Conservation (phyloP, 64 coral and sea anemone genomes). For the Platygyra sinensis region DNA sequence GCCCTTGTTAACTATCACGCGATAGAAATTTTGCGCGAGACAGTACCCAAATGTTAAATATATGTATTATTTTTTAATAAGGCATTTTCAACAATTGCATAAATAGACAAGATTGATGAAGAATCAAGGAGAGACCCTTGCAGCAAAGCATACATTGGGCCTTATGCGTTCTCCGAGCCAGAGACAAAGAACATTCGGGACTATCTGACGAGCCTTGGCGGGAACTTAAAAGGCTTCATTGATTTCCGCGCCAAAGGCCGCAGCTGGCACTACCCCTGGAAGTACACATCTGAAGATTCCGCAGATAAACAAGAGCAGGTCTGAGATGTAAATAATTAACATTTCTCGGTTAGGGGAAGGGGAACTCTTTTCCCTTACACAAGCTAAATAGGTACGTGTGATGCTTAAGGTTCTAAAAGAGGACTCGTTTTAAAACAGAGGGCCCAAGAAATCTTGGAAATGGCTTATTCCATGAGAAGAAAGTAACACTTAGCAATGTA, state of each 20-base stretch:
- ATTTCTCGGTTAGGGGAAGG: no score
- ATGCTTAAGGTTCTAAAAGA: no score
- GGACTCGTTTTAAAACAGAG: no score
- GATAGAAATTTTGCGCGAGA: no score
- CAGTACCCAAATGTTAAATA: no score
- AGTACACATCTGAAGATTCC: not conserved
- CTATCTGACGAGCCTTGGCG: not conserved
- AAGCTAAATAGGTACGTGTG: no score
- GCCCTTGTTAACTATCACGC: no score
- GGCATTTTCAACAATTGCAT: not conserved
- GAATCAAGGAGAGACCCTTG: not conserved
- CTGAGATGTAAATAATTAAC: not conserved
- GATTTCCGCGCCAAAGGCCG: not conserved
- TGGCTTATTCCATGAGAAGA: no score
- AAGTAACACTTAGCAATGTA: not conserved
- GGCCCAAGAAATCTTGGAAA: no score
- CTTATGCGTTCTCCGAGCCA: not conserved
- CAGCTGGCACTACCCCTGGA: not conserved
- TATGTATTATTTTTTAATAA: not conserved
- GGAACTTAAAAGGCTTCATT: not conserved
- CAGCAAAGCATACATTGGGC: not conserved
- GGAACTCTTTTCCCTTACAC: no score
- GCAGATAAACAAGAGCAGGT: not conserved
- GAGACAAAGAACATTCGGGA: not conserved
- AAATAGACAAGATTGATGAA: not conserved